Evolutionary conservation across 2,797 vertebrate species (phyloP), one percentile per base, ranked within the genome.

Genomic region (Triplophysa yarkandensis): DNA sequence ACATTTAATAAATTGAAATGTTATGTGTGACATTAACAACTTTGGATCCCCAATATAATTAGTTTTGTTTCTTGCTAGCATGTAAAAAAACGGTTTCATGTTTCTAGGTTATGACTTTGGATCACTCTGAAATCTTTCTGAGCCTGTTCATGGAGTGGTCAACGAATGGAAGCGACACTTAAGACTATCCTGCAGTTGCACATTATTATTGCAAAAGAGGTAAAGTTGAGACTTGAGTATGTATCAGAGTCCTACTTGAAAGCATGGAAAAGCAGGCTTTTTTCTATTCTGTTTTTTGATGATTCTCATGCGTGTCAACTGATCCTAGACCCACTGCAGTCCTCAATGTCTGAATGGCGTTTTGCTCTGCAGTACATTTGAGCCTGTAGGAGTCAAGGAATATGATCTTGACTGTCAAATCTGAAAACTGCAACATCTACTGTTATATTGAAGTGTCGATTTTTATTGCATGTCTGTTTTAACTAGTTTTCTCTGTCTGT

Each of bases 101-200:
- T 30, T 21, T 36, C 2, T 50, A 96, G 95, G 95, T 96, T 80
- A 95, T 96, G 63, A 90, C 95, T 16, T 85, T 96, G 76, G 39
- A 95, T 96, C 94, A 95, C 95, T 3, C 86, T 91, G 0, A 94
- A 95, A 0, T 96, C 85, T 95, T 96, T n/a, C n/a, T n/a, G 95
- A 88, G 94, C 94, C 95, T 0, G 87, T 96, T 65, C 90, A 94
- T 2, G 96, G 96, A 79, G 87, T 96, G 32, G 94, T 96, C 4
- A 95, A 96, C 86, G 95, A 95, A 62, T 94, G n/a, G n/a, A 96
- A 77, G 95, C 95, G 72, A 96, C 95, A 30, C 86, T 96, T 28
- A 94, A 96, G 92, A 95, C 95, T 25, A 96, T 96, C 69, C 87
- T 93, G 13, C 95, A 95, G 76, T 96, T 96, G 88, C 96, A 96